Base-by-base conservation (phyloP, 2,797 vertebrate genomes). In the Arnoldichthys spilopterus region DNA sequence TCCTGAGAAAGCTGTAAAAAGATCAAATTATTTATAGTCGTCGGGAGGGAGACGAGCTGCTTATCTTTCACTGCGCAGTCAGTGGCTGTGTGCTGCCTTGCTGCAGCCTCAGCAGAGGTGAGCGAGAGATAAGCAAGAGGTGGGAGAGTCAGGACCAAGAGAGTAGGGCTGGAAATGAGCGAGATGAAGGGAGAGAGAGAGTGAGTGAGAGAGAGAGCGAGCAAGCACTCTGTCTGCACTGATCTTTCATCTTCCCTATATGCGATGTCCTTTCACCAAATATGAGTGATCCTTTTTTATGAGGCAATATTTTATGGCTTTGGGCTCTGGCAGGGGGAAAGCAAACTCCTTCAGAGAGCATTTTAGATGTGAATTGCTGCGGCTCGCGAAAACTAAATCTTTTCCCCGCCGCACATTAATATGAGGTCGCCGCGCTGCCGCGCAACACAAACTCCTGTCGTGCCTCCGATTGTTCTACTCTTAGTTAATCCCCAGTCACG, bases 11-110 rank as follows among this genome's bases (percentile, higher is more conserved):
- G 82, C 87, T 85, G 82, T 86, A 88, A 92, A 91, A 92, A 89
- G 87, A 91, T 83, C 82, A 86, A 85, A 91, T 93, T 92, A 92
- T 92, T 92, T 92, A 90, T 90, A 86, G 89, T 86, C 74, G 13
- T 54, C 73, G 71, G 85, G 88, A 88, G 90, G 82, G 77, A 86
- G 87, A 77, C 62, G 62, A 84, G 84, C 83, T 85, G 84, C 89
- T 91, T 89, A 90, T 92, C 91, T 90, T 90, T 88, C 86, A 83
- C 49, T 22, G 74, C 34, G 76, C 68, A 69, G 82, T 84, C 88
- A 85, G 83, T 87, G 83, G 74, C 61, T 76, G 78, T 76, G 77
- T 79, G 72, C 84, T 81, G 82, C 79, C 61, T 0, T 62, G 22
- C 71, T 49, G 16, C 75, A 70, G 87, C 86, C 87, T 82, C 74